phyloP scores from a whole-genome alignment of 1,140 invertebrate species.

The Magallana gigas region DNA sequence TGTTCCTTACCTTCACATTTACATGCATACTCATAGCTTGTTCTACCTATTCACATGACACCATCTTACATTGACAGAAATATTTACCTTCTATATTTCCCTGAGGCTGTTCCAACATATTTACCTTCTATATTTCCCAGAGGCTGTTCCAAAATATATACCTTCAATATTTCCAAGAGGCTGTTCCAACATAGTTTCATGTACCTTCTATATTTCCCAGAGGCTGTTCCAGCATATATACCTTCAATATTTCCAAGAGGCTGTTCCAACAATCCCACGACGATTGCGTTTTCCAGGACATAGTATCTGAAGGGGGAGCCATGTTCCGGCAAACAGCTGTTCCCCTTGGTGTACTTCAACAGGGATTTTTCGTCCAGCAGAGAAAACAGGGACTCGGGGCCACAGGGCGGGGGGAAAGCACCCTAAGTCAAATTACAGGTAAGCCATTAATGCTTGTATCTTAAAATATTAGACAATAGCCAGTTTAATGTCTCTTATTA shows the following conservation, averaged over 20 bases:
- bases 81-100: slow-evolving; percentile 78
- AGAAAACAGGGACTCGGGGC: slow-evolving; percentile 90
- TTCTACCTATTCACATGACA: no score
- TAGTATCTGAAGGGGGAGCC: slow-evolving; percentile 87
- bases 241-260: slow-evolving; percentile 86
- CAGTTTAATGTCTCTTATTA: no score
- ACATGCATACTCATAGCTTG: no score
- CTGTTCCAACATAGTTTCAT: slow-evolving; percentile 84
- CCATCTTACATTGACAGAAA: no score
- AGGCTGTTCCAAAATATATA: slow-evolving; percentile 90
- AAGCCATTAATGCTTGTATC: no score
- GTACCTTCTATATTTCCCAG: slow-evolving; percentile 84
- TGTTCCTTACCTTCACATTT: no score
- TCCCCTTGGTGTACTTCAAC: slow-evolving; percentile 86
- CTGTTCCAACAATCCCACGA: slow-evolving; percentile 94
- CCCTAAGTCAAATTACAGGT: slow-evolving; percentile 80
- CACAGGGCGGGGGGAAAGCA: slow-evolving; percentile 90
- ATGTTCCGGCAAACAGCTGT: slow-evolving; percentile 78
- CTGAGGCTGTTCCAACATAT: slow-evolving; percentile 70
- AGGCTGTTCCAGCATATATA: slow-evolving; percentile 84
- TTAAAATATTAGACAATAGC: no score
- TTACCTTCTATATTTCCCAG: slow-evolving; percentile 84
- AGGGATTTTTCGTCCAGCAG: slow-evolving; percentile 92
- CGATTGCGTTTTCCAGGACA: slow-evolving; percentile 91
- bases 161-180: no score